Base-by-base conservation (phyloP, 2,888 invertebrate species). In the Cloeon dipterum region DNA sequence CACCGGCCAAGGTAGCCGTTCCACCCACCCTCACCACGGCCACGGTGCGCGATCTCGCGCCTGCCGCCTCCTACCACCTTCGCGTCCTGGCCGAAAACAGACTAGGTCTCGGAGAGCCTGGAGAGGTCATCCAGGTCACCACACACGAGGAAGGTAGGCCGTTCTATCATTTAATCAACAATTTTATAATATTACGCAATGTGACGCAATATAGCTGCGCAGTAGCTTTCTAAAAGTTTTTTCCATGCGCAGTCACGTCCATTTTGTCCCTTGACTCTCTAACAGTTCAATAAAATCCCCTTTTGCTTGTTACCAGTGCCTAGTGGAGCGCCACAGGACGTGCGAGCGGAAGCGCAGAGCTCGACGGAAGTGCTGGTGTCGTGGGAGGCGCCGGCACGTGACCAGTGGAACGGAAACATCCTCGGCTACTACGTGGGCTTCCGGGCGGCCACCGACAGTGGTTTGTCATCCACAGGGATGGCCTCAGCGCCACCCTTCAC, bases 11-110 rank as follows among this genome's bases (percentile, higher is more conserved):
- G 57, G 70, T 79, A 14, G 72, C 77, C 45, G 77, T 83, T 11
- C 72, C 79, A 3, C 83, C 83, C 3, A 70, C 74, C n/a, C 79
- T 79, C 50, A 76, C 79, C 2, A 73, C 76, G 44, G 75, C 79
- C 23, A 76, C 72, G 43, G 72, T 85, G 25, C 75, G 73, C 50
- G 77, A 77, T 50, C 62, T 89, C 21, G 74, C 76, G 41, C 89
- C 89, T 10, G 78, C 86, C 5, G 81, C 77, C 41, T 74, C 77
- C 13, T 91, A 89, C 59, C 81, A 86, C 52, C 67, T 89, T 47
- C 66, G 88, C 47, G 77, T 89, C 50, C 70, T 86, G 46, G 88
- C 88, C 7, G 83, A 85, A 55, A 89, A 89, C 58, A 69, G 82
- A 49, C 63, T 89, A 43, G 89, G 89, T 3, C 69, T 77, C 44